Percentiles rank a stretch among this genome's conserved stretches.
Conservation (phyloP, 2,113 vertebrate species). For the Haemorhous mexicanus region DNA sequence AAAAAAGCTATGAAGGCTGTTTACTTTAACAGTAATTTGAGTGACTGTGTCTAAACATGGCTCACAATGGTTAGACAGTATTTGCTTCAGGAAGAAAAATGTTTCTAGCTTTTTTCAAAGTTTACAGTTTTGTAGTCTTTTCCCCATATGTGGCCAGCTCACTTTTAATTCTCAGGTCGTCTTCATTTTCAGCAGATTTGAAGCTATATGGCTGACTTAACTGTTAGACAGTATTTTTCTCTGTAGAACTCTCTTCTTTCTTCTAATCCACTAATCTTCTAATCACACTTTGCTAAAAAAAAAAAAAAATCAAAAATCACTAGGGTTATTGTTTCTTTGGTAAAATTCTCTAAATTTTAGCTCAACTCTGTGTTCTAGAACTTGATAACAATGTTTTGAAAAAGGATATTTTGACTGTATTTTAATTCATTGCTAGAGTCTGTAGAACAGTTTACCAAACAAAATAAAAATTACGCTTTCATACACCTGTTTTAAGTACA, state of each 20-base stretch:
- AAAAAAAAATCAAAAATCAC: background rate
- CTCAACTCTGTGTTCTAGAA: background rate
- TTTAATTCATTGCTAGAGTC: background rate
- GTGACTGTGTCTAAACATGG: background rate
- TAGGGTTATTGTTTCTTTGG: background rate
- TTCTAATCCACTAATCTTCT: background rate
- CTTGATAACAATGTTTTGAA: background rate
- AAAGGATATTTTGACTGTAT: background rate
- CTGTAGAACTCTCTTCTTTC: background rate
- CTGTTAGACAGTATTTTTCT: background rate
- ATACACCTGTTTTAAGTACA: background rate
- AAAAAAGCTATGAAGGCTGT: background rate
- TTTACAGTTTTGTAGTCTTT: background rate
- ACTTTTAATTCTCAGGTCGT: background rate
- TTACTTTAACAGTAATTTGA: background rate
- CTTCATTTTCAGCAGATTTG: background rate
- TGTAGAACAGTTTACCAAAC: background rate
- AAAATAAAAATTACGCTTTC: background rate
- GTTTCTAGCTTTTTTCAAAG: background rate
- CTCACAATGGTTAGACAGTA: background rate
- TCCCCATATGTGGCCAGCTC: background rate
- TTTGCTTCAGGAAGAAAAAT: background rate
- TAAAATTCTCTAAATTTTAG: background rate
- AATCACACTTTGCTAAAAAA: background rate
- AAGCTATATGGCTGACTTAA: background rate